Evolutionary conservation across 2,113 vertebrate genomes (phyloP), one percentile per base, ranked within the genome.

Genomic region (Alligator sinensis): DNA sequence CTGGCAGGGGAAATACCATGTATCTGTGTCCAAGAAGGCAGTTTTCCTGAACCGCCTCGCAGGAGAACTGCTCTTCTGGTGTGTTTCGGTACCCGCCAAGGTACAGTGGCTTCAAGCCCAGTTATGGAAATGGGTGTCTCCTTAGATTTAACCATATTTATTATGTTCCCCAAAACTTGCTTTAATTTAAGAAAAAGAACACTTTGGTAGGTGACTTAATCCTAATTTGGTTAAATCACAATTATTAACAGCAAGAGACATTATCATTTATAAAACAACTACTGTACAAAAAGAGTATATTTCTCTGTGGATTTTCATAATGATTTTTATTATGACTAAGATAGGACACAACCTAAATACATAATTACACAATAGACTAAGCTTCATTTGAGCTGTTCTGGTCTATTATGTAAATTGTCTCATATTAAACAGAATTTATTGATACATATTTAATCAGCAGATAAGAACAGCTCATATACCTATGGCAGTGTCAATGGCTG

Each of bases 221-320:
- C n/a, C 87, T 93, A 89, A 93, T 94, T 95, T 96, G 75, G 38
- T 72, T 61, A 92, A 88, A 82, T 16, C 77, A 61, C 68, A 95
- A 95, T 93, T 92, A 94, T 90, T 94, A 96, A 95, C 83, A 93
- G 30, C 77, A 94, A 80, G 58, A 84, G 18, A 80, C 84, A 61
- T 57, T 94, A 86, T 89, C 3, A n/a, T 88, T 94, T 96, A 62
- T 96, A 97, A 96, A 47, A 1, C 18, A 94, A 54, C 76, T 84
- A 75, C 60, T 92, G 61, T 74, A 75, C 38, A 91, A 82, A 92
- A 92, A 82, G 21, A 90, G 86, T 83, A 57, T 10, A 55, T 94
- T 92, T 97, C 92, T 97, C 60, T 9, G 28, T 68, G 64, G 59
- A 93, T 93, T 97, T 96, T 92, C 30, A 27, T 92, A 88, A 91